phyloP scores from a whole-genome alignment of 2,888 invertebrate genomes.

The Eilema sororculum region DNA sequence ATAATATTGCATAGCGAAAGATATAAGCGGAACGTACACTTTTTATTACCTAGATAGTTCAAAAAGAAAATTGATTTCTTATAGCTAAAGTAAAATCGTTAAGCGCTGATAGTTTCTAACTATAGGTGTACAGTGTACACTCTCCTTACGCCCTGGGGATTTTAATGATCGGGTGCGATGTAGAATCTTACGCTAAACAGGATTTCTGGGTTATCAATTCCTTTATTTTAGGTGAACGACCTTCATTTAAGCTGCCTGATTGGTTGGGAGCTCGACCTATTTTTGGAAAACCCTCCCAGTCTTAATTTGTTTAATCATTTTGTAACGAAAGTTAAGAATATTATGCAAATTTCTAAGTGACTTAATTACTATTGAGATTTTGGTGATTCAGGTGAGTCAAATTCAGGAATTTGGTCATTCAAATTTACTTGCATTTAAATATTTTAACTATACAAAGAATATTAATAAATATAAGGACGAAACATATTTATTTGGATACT shows the following conservation, averaged over 20 bases:
- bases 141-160: slow-evolving; percentile 33
- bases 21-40: too few species aligned
- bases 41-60: too few species aligned
- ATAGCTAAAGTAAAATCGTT: not conserved
- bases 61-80: not conserved
- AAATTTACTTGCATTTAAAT: not conserved
- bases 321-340: slow-evolving; percentile 6
- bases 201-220: slow-evolving; percentile 43
- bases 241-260: slow-evolving; percentile 28
- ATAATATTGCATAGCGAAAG: too few species aligned
- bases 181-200: slow-evolving; percentile 26
- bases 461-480: not conserved
- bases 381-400: not conserved
- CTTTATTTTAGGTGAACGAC: slow-evolving; percentile 42
- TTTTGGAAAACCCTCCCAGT: slow-evolving; percentile 11
- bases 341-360: slow-evolving; percentile 19
- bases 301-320: slow-evolving; percentile 22
- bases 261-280: slow-evolving; percentile 19
- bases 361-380: slow-evolving; percentile 15
- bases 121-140: not conserved
- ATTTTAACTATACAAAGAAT: not conserved
- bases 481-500: not conserved
- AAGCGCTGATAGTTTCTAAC: not conserved
- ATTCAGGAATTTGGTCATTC: too few species aligned
- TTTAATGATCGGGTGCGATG: slow-evolving; percentile 43